Base-by-base conservation (phyloP, 2,113 vertebrate species). In the Scophthalmus maximus region DNA sequence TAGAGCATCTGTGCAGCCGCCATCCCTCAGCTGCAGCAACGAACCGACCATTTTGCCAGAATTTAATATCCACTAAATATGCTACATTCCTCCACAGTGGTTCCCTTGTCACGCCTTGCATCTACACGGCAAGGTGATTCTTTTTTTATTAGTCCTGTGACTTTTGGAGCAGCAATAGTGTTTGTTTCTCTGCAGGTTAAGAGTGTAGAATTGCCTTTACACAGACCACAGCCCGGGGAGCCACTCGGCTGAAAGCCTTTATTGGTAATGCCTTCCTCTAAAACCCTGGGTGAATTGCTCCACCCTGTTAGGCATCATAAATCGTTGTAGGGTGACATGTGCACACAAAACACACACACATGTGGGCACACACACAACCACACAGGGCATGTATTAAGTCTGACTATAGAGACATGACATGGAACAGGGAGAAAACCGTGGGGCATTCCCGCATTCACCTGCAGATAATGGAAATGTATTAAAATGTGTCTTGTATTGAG, bases 251-350 rank as follows among this genome's bases (percentile, higher is more conserved):
- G 25, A 58, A 68, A 73, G 73, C 30, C 64, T 77, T 10, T 56
- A 77, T 67, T 17, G 63, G 76, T 76, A 65, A 74, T 40, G 71
- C 75, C 68, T 17, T 67, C 71, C 51, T 72, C 74, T 68, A 57
- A 83, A 83, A 47, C 56, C 71, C 68, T 7, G 36, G 50, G 81
- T 77, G 78, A 32, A 74, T 81, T 66, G 51, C 76, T 74, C 26
- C 57, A 32, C 46, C 75, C 79, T 73, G 76, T 83, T 84, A 80
- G 78, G 60, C 53, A 30, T 62, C 52, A 63, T 84, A 78, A 86
- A 90, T 88, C 88, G 20, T 80, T 77, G 64, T 8, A n/a, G 42
- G 46, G 12, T 78, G 81, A 84, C 83, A n/a, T n/a, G n/a, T n/a
- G n/a, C n/a, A n/a, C n/a, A n/a, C n/a, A n/a, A n/a, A n/a, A n/a